Evolutionary conservation across 1,140 invertebrate genomes (phyloP).

Genomic region (Bombus sibiricus): DNA sequence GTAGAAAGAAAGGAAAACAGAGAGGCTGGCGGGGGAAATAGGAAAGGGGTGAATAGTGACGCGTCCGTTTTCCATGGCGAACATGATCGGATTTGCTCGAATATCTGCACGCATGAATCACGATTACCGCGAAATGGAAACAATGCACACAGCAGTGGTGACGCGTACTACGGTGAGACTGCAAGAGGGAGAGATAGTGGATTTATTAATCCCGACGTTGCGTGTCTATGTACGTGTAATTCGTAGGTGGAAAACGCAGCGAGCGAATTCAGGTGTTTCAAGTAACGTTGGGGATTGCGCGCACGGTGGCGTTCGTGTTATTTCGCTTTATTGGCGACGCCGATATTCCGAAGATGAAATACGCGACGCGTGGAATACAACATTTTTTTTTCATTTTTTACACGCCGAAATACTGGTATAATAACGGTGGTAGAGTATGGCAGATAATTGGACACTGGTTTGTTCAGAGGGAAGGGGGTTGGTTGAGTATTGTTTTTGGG

Average conservation of each 20-base stretch:
- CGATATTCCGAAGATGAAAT: conserved; percentile 19
- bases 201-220: conserved; percentile 50
- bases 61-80: conserved; percentile 39
- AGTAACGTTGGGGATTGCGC: conserved; percentile 24
- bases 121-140: conserved; percentile 57
- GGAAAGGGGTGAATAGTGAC: neutral
- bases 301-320: neutral
- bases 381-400: neutral
- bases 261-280: conserved; percentile 34
- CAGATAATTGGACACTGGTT: conserved; percentile 9
- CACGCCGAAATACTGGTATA: neutral
- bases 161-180: neutral
- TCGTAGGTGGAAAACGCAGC: neutral
- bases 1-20: conserved; percentile 1
- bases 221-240: neutral
- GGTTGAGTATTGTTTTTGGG: neutral
- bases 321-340: conserved; percentile 35
- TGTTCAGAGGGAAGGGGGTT: neutral
- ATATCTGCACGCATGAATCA: conserved; percentile 54
- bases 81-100: conserved; percentile 58
- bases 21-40: conserved; percentile 16
- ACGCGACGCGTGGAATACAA: conserved; percentile 7
- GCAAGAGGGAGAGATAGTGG: conserved; percentile 2
- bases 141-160: conserved; percentile 32
- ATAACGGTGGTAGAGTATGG: neutral